Percentiles rank a stretch among this genome's conserved stretches.
phyloP scores from a whole-genome alignment of 2,113 vertebrate species.

The Scopus umbretta region DNA sequence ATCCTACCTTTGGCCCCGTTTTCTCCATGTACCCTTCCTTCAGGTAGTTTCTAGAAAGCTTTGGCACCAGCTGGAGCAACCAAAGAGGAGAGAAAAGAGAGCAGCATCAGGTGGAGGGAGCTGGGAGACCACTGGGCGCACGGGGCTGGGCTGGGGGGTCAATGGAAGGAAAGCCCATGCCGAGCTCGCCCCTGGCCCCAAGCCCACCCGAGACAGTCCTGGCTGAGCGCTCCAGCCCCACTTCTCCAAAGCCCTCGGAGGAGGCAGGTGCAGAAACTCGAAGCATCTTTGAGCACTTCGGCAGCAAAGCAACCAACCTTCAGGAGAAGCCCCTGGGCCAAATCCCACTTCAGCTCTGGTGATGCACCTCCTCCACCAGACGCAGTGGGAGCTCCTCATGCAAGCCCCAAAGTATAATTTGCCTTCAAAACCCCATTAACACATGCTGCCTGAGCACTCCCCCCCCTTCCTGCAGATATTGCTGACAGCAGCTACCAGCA shows the following conservation, averaged over 20 bases:
- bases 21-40: constrained; percentile 76
- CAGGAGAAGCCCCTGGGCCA: background rate
- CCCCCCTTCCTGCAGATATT: background rate
- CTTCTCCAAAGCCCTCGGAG: background rate
- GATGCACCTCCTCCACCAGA: background rate
- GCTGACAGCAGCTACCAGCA: background rate
- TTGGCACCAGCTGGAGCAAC: constrained; percentile 82
- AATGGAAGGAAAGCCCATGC: background rate
- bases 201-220: background rate
- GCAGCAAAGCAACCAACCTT: background rate
- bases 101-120: background rate
- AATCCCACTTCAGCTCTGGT: background rate
- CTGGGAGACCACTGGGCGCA: rapidly evolving
- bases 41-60: constrained; percentile 93
- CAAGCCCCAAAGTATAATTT: background rate
- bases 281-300: background rate
- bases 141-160: background rate
- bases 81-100: background rate
- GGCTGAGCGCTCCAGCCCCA: background rate
- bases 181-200: rapidly evolving
- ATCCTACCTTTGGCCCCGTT: constrained; percentile 92
- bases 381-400: background rate
- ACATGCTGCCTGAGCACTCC: background rate
- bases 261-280: rapidly evolving
- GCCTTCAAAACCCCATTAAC: background rate